Conservation (phyloP, 2,888 invertebrate species). For the Leptura quadrifasciata region DNA sequence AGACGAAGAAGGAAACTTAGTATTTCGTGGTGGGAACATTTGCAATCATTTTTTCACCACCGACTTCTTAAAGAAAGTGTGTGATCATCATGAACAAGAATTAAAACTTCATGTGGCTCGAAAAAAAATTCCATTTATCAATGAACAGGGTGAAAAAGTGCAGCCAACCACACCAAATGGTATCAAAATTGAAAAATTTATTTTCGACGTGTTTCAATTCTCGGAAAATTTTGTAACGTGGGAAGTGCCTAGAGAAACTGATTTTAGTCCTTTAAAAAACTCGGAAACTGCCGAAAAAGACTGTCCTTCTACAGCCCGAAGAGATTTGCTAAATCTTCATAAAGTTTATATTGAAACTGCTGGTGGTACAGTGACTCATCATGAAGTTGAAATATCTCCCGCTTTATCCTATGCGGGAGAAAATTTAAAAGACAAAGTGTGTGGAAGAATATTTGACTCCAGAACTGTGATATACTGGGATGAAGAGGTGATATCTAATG, state of each 20-base stretch:
- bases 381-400: constrained; percentile 92
- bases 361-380: constrained; percentile 84
- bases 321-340: constrained; percentile 86
- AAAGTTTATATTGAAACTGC: constrained; percentile 86
- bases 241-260: constrained; percentile 92
- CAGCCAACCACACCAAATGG: constrained; percentile 92
- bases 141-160: constrained; percentile 81
- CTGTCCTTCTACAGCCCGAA: constrained; percentile 90
- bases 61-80: constrained; percentile 87
- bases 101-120: constrained; percentile 95
- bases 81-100: constrained; percentile 81
- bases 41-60: constrained; percentile 98
- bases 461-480: constrained; percentile 56
- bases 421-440: constrained; percentile 75
- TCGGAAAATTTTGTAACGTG: constrained; percentile 94
- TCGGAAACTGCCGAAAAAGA: constrained; percentile 90
- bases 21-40: constrained; percentile 97
- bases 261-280: constrained; percentile 98
- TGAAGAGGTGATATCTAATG: constrained; percentile 39
- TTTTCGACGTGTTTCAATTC: constrained; percentile 98
- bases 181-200: constrained; percentile 99
- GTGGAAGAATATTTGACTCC: constrained; percentile 57
- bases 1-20: constrained; percentile 86
- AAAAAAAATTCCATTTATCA: constrained; percentile 94
- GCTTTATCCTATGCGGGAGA: constrained; percentile 94